Percentiles rank a stretch among this genome's conserved stretches.
phyloP scores from a whole-genome alignment of 2,113 vertebrate genomes.

The Pollachius pollachius region DNA sequence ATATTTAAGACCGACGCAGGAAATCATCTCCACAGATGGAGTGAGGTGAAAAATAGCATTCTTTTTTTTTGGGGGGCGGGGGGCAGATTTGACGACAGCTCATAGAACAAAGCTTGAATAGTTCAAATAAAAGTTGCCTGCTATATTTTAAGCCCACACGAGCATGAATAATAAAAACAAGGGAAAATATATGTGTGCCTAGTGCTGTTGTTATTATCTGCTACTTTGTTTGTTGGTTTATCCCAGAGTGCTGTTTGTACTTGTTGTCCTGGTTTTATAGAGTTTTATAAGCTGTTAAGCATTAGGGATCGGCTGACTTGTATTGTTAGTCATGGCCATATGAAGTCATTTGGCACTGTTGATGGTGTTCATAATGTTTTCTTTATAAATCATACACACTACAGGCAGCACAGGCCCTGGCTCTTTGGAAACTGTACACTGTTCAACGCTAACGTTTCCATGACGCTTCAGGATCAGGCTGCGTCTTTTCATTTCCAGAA shows the following conservation, averaged over 20 bases:
- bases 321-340: neutral
- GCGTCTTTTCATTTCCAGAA: no score
- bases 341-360: no score
- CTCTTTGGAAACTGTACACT: no score
- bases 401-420: no score
- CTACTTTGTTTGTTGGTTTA: no score
- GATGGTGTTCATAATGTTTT: no score
- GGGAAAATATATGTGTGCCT: neutral
- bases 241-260: no score
- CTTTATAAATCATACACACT: no score
- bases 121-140: slow-evolving; percentile 72
- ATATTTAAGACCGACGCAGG: slow-evolving; percentile 97
- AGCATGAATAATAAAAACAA: slow-evolving; percentile 22
- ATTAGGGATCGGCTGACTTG: neutral
- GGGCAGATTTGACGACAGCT: slow-evolving; percentile 72
- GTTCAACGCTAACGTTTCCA: no score
- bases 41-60: slow-evolving; percentile 73
- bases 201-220: slow-evolving; percentile 1
- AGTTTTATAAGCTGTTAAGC: neutral
- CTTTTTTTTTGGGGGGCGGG: no score
- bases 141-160: slow-evolving; percentile 29
- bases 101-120: slow-evolving; percentile 81
- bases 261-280: no score
- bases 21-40: slow-evolving; percentile 87
- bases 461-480: no score